Base-by-base conservation (phyloP, 2,888 invertebrate genomes). In the Caenorhabditis becei region DNA sequence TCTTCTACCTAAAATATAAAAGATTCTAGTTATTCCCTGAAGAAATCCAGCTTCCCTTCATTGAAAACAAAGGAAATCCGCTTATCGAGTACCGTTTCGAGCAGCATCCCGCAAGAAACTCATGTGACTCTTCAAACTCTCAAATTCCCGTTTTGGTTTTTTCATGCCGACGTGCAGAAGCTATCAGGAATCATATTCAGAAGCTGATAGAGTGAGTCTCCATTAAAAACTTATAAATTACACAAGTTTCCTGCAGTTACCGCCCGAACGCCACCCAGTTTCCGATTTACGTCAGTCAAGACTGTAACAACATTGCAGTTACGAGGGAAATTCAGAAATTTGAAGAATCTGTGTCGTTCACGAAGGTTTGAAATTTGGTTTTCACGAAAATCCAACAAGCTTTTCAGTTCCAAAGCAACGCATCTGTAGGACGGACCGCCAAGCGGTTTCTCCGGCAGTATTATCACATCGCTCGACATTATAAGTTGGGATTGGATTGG, bases 261-360 rank as follows among this genome's bases (percentile, higher is more conserved):
- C 54, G 54, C 8, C 54, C 54, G n/a, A 26, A 54, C 14, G 28
- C 28, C 16, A 4, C 11, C 4, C 24, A 28, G 5, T 98, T 98
- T 93, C 99, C 98, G 7, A 96, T 99, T 74, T 95, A 98, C 84
- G 96, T 99, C 18, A 96, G 96, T 83, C 94, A 97, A 94, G 99
- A 99, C 91, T 99, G 99, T 92, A 95, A 95, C 18, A 96, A 98
- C 93, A 94, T 94, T 82, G 94, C 94, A 24, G 98, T 98, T 0
- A 94, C 95, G 72, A 93, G 95, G 82, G 94, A 95, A 11, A 96
- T 98, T 78, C 93, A 94, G 79, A 93, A 94, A n/a, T 97, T 95
- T 92, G 94, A 95, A 0, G 94, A 94, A 14, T n/a, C n/a, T 1
- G n/a, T 54, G 10, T 54, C 54, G 16, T 54, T 28, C 8, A 26